These are phyloP conservation scores for Scomber scombrus DNA, from an alignment of 2,113 vertebrate genomes.

Conservation along the genomic window DNA sequence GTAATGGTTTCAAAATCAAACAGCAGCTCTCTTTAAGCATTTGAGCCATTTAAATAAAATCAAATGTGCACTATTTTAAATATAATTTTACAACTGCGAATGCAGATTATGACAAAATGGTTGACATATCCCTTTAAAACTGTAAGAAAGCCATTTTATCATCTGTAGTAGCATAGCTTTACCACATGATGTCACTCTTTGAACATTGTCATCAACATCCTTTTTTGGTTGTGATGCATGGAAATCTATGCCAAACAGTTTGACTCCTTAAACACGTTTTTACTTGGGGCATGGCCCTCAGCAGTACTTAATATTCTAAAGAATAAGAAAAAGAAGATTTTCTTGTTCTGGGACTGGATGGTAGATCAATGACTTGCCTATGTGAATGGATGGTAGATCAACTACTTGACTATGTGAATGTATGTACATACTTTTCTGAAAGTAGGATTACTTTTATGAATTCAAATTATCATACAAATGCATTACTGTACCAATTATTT, in stretches of 20 bases:
- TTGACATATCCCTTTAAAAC: background rate
- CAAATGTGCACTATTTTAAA: background rate
- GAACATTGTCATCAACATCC: background rate
- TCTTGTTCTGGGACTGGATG: no score
- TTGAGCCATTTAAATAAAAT: background rate
- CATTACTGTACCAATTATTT: background rate
- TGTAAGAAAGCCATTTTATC: background rate
- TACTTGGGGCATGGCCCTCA: background rate
- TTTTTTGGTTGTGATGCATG: background rate
- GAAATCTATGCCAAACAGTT: background rate
- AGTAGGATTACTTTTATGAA: no score
- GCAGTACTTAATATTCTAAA: background rate
- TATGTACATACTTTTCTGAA: background rate
- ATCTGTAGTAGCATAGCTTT: conserved; percentile 32
- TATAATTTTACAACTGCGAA: background rate
- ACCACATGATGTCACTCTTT: conserved; percentile 64
- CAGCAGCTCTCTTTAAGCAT: background rate
- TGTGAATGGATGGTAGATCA: background rate
- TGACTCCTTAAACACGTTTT: background rate
- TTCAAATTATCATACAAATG: background rate
- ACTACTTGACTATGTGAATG: no score
- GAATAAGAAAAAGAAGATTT: background rate
- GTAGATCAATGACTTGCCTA: no score
- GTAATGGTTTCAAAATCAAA: background rate
- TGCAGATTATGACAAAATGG: background rate